phyloP scores from a whole-genome alignment of 2,113 vertebrate genomes.

The Catharus minimus region DNA sequence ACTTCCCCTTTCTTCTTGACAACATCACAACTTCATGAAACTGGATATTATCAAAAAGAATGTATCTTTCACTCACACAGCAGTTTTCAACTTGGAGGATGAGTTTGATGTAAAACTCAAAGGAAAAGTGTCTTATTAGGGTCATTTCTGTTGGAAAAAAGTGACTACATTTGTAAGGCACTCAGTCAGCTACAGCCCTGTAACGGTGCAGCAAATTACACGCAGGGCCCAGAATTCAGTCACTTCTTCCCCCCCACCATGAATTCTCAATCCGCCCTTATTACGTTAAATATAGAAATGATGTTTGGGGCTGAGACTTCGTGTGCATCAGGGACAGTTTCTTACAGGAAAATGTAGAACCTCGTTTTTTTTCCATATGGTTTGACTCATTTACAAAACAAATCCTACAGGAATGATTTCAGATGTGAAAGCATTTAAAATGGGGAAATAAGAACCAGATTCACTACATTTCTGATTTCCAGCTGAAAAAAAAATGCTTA shows the following conservation, averaged over 20 bases:
- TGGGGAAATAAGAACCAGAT: constrained; percentile 63
- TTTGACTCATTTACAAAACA: constrained; percentile 58
- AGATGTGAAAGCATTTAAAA: constrained; percentile 66
- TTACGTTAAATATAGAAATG: constrained; percentile 32
- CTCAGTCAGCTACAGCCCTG: neutral
- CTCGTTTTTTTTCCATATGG: constrained; percentile 32
- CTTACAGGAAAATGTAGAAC: constrained; percentile 50
- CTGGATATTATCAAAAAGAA: constrained; percentile 1
- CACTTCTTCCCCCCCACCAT: neutral
- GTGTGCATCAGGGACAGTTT: constrained; percentile 33
- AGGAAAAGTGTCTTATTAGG: neutral
- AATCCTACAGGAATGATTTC: constrained; percentile 67
- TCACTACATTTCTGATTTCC: constrained; percentile 15
- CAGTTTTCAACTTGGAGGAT: constrained; percentile 13
- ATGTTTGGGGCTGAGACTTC: neutral
- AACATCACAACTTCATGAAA: constrained; percentile 11
- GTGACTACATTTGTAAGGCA: neutral
- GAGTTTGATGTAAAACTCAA: constrained; percentile 1
- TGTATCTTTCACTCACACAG: neutral
- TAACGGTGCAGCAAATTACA: neutral
- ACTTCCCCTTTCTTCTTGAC: constrained; percentile 8
- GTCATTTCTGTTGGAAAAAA: neutral
- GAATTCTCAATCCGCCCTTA: neutral
- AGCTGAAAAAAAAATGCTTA: neutral
- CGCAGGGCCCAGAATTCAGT: neutral